phyloP scores from a whole-genome alignment of 1,140 invertebrate species.

The Lepidurus couesii region DNA sequence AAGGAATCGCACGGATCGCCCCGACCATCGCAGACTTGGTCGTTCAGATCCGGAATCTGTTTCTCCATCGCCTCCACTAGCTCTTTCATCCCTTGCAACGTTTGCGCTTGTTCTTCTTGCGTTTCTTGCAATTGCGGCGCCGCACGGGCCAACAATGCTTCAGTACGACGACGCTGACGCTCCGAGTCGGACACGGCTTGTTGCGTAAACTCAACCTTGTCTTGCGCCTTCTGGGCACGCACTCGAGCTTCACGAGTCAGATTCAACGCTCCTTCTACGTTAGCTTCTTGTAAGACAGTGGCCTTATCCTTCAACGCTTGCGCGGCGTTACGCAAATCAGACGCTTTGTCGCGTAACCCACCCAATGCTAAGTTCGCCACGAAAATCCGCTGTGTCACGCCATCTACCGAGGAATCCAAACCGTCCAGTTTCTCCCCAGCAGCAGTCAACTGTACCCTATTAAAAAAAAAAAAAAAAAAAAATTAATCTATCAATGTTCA shows the following conservation, averaged over 20 bases:
- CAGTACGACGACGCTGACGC: constrained; percentile 71
- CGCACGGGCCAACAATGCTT: constrained; percentile 66
- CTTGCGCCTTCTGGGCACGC: constrained; percentile 60
- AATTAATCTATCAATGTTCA: background rate
- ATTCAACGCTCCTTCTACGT: constrained; percentile 89
- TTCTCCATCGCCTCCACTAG: constrained; percentile 61
- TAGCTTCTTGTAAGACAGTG: constrained; percentile 85
- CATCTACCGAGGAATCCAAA: constrained; percentile 60
- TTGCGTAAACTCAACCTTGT: constrained; percentile 51
- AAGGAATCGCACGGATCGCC: constrained; percentile 79
- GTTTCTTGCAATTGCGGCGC: constrained; percentile 62
- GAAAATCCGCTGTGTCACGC: constrained; percentile 69
- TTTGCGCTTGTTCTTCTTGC: constrained; percentile 55
- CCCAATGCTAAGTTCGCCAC: constrained; percentile 69
- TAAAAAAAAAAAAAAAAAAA: background rate
- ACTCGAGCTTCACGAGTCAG: constrained; percentile 74
- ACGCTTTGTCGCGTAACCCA: constrained; percentile 63
- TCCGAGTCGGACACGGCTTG: constrained; percentile 66
- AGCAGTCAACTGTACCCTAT: constrained; percentile 49
- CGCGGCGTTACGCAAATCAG: constrained; percentile 65
- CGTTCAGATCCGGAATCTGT: constrained; percentile 76
- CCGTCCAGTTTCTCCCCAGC: constrained; percentile 54
- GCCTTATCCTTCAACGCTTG: constrained; percentile 73
- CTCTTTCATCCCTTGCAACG: constrained; percentile 57
- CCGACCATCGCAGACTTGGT: constrained; percentile 76